Evolutionary conservation across 1,140 invertebrate genomes (phyloP).

Genomic region (Papilio helenus): DNA sequence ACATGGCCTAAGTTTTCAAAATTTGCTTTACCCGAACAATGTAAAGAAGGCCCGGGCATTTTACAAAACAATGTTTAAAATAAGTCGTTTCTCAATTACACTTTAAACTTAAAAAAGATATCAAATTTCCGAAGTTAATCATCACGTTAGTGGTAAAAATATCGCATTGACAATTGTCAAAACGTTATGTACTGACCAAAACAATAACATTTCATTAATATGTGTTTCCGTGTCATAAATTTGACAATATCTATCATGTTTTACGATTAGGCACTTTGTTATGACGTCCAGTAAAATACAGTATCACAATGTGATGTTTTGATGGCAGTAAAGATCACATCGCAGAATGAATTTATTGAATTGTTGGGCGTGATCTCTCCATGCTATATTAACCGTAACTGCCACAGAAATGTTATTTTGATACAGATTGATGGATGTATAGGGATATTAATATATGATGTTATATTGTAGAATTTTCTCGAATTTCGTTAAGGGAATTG

Average conservation of each 20-base stretch:
- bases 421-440: conserved; percentile 37
- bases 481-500: background rate
- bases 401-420: conserved; percentile 36
- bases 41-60: no score
- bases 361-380: conserved; percentile 54
- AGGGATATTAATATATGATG: conserved; percentile 16
- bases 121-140: background rate
- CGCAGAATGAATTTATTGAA: conserved; percentile 63
- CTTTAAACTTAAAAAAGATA: background rate
- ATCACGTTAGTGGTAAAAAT: background rate
- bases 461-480: background rate
- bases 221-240: conserved; percentile 36
- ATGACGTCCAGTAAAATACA: conserved; percentile 35
- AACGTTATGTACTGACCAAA: background rate
- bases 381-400: conserved; percentile 44
- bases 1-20: no score
- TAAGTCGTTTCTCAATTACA: background rate
- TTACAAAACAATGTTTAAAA: background rate
- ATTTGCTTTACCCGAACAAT: no score
- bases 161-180: background rate
- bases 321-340: conserved; percentile 65
- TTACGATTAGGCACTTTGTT: conserved; percentile 41
- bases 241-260: conserved; percentile 35
- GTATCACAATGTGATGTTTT: conserved; percentile 45
- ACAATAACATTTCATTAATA: conserved; percentile 34